Percentiles rank a stretch among this genome's conserved stretches.
These are phyloP conservation scores for Rugalucina vietnamica DNA, from an alignment of 2,888 invertebrate genomes.

Conservation along the genomic window DNA sequence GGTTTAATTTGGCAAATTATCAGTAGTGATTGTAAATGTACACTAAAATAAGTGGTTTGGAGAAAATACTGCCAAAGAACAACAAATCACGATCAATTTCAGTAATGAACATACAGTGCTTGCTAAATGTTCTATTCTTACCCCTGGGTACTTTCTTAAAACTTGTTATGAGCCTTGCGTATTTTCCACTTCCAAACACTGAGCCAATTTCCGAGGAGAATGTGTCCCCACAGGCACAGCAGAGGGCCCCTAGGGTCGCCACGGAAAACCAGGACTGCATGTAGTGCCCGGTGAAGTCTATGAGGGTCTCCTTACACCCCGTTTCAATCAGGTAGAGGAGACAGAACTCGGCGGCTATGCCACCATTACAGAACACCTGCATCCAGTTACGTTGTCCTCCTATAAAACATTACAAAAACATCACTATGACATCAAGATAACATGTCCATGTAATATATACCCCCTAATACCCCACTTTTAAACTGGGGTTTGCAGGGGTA, in stretches of 20 bases:
- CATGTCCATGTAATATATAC: no score
- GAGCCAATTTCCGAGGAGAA: constrained; percentile 95
- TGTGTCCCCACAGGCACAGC: constrained; percentile 94
- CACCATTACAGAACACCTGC: constrained; percentile 95
- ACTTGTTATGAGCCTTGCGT: constrained; percentile 91
- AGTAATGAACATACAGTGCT: no score
- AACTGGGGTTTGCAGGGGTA: no score
- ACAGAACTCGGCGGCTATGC: constrained; percentile 92
- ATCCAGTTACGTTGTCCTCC: constrained; percentile 95
- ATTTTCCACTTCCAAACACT: constrained; percentile 87
- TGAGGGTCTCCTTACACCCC: constrained; percentile 89
- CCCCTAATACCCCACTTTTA: no score
- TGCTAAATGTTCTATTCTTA: no score
- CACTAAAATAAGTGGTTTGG: no score
- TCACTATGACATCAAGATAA: no score
- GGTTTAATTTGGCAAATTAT: no score
- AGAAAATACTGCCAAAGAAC: no score
- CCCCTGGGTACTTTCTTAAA: constrained; percentile 90
- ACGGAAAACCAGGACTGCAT: constrained; percentile 91
- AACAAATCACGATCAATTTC: no score
- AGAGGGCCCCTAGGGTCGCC: constrained; percentile 90
- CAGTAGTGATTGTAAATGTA: no score
- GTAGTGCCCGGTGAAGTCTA: constrained; percentile 91
- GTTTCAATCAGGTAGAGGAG: constrained; percentile 90
- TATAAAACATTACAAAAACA: no score